These are phyloP conservation scores for Nesoenas mayeri DNA, from an alignment of 2,113 vertebrate species.

Conservation along the genomic window DNA sequence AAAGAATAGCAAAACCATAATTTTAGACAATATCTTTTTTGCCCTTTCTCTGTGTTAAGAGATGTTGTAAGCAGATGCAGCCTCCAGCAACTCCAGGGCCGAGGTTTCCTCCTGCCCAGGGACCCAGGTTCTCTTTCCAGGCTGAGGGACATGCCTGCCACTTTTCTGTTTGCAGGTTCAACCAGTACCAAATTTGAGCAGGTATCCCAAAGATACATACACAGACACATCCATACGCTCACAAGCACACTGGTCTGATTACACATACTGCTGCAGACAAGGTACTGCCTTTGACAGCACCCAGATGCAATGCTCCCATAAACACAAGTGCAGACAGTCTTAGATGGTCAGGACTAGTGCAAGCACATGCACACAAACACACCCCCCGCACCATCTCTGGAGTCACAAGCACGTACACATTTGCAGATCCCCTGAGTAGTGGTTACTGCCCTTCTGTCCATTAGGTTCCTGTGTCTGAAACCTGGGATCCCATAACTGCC, in stretches of 20 bases:
- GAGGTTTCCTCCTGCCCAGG: not conserved
- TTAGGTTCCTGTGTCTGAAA: fast-evolving
- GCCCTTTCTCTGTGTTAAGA: not conserved
- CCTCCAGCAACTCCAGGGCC: not conserved
- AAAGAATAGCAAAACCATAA: not conserved
- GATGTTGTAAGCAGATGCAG: not conserved
- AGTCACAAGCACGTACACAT: not conserved
- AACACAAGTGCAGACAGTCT: not conserved
- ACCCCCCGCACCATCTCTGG: not conserved
- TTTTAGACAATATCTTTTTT: not conserved
- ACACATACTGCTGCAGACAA: not conserved
- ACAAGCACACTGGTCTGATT: not conserved
- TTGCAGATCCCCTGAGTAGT: fast-evolving
- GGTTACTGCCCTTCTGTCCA: not conserved
- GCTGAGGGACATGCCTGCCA: fast-evolving
- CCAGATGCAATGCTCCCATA: not conserved
- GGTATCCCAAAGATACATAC: too few relatives aligned
- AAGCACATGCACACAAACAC: fast-evolving
- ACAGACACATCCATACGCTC: fast-evolving
- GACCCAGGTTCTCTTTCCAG: not conserved
- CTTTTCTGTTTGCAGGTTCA: not conserved
- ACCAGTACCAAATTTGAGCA: not conserved
- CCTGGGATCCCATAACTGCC: not conserved
- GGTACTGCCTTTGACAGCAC: not conserved
- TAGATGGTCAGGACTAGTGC: not conserved